phyloP scores from a whole-genome alignment of 1,140 invertebrate genomes.

The Nasonia giraulti region DNA sequence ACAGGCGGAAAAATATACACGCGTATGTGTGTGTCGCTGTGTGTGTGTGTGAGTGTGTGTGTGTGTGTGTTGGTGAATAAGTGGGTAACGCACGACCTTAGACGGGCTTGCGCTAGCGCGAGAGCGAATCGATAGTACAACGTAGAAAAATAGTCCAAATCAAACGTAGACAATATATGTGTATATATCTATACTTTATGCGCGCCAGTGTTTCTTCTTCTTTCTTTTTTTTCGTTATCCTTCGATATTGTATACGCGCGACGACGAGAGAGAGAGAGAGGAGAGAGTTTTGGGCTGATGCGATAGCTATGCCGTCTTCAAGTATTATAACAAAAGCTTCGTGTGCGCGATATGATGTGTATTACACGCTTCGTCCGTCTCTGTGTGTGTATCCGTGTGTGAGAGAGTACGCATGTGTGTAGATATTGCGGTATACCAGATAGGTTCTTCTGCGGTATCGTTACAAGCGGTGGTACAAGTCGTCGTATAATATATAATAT shows the following conservation, averaged over 20 bases:
- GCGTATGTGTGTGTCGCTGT: background rate
- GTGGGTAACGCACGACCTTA: conserved; percentile 31
- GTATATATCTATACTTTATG: background rate
- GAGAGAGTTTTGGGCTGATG: background rate
- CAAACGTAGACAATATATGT: background rate
- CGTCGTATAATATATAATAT: background rate
- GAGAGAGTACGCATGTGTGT: background rate
- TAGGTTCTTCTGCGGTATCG: background rate
- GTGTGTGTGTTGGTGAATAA: background rate
- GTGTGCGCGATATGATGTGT: too few relatives aligned
- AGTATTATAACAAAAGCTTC: too few relatives aligned
- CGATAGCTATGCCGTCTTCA: background rate
- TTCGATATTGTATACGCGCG: background rate
- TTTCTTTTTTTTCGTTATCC: background rate
- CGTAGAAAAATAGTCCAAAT: conserved; percentile 5
- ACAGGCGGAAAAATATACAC: conserved; percentile 37
- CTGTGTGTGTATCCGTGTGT: background rate
- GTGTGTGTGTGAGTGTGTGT: background rate
- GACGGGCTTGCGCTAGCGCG: background rate
- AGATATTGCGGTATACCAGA: background rate
- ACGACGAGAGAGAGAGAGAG: background rate
- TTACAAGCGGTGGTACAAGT: background rate
- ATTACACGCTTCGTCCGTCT: background rate
- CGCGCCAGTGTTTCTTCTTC: background rate
- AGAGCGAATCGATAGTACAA: background rate